Base-by-base conservation (phyloP, 2,888 invertebrate genomes). In the Chrysopilus asiliformis region DNA sequence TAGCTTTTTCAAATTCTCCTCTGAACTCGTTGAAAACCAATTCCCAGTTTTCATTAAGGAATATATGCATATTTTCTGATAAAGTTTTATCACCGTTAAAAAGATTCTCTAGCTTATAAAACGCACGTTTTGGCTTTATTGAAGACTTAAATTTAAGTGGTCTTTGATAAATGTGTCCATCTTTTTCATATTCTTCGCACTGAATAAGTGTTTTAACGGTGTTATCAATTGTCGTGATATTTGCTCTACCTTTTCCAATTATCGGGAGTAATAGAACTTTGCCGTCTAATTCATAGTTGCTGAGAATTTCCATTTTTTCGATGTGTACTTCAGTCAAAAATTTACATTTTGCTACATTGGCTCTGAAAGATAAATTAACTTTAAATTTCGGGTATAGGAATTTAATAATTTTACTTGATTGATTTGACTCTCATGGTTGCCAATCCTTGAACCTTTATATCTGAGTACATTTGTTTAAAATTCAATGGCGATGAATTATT, bases 271-370 rank as follows among this genome's bases (percentile, higher is more conserved):
- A 56, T 4, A 81, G 56, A 36, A 81, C 68, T 30, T 73, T 66
- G 13, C 81, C 81, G 30, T 72, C 68, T 70, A 80, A 70, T 41
- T 70, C 67, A 52, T 81, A 81, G 47, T 79, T 72, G 0, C 74
- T 79, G 4, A 75, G 58, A 46, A 82, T 72, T 51, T 73, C 71
- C 53, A 81, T 55, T 22, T 55, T 50, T 38, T 56, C 57, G n/a
- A n/a, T n/a, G n/a, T n/a, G n/a, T n/a, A n/a, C n/a, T n/a, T n/a
- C n/a, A n/a, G n/a, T n/a, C n/a, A n/a, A n/a, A n/a, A n/a, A n/a
- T n/a, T n/a, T n/a, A n/a, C n/a, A n/a, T n/a, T n/a, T n/a, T n/a
- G n/a, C n/a, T n/a, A n/a, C n/a, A n/a, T n/a, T n/a, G n/a, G n/a
- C n/a, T n/a, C n/a, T n/a, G n/a, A n/a, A n/a, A n/a, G n/a, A n/a